These are phyloP conservation scores for Alviniconcha marisindica DNA, from an alignment of 1,140 invertebrate genomes.

Conservation along the genomic window DNA sequence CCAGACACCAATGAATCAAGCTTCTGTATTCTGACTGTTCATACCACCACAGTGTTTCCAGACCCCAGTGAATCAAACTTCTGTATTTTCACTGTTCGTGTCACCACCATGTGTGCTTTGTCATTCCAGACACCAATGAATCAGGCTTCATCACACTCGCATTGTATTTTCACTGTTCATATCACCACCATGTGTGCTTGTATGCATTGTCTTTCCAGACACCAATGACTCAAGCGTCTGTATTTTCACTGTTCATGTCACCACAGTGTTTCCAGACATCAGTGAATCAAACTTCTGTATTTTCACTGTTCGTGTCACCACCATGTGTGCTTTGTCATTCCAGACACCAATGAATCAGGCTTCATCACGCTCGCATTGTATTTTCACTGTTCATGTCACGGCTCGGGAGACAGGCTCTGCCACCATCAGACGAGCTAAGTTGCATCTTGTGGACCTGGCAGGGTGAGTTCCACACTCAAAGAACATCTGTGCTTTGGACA, in stretches of 20 bases:
- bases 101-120: background rate
- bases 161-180: constrained; percentile 83
- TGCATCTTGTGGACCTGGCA: constrained; percentile 83
- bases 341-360: constrained; percentile 82
- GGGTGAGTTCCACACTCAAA: constrained; percentile 77
- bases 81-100: too few relatives aligned
- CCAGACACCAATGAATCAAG: too few relatives aligned
- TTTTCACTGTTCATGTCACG: constrained; percentile 82
- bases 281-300: background rate
- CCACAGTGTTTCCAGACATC: background rate
- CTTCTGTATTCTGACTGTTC: too few relatives aligned
- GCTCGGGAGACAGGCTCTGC: constrained; percentile 76
- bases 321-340: constrained; percentile 10
- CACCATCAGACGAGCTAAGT: constrained; percentile 79
- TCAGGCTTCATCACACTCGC: constrained; percentile 81
- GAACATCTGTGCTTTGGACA: too few relatives aligned
- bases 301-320: constrained; percentile 5
- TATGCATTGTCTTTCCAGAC: constrained; percentile 54
- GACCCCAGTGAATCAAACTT: too few relatives aligned
- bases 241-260: too few relatives aligned
- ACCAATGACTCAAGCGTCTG: too few relatives aligned
- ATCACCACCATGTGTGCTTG: constrained; percentile 77
- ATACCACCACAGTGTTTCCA: background rate
- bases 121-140: constrained; percentile 81
- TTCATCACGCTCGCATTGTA: constrained; percentile 83